Conservation (phyloP, 1,140 invertebrate species). For the Melanaphis sacchari region DNA sequence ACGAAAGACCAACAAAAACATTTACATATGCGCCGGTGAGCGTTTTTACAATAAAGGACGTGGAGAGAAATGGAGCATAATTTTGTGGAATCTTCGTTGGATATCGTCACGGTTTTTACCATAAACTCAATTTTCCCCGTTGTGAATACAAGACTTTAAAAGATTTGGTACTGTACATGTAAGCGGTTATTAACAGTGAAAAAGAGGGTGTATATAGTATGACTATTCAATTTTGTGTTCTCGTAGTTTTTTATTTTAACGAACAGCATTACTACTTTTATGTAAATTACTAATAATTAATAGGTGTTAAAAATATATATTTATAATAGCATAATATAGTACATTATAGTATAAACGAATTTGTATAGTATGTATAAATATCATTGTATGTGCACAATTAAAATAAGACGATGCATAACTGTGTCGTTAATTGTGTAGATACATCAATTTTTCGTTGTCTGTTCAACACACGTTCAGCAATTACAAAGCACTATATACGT, state of each 20-base stretch:
- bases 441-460: slow-evolving; percentile 10
- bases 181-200: background rate
- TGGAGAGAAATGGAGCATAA: background rate
- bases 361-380: background rate
- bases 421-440: background rate
- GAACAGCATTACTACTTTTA: background rate
- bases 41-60: background rate
- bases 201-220: background rate
- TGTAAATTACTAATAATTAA: background rate
- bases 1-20: background rate
- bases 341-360: background rate
- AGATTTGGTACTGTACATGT: background rate
- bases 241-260: background rate
- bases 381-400: background rate
- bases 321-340: background rate
- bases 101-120: background rate
- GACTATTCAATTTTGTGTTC: background rate
- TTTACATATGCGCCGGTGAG: slow-evolving; percentile 2
- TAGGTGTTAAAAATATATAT: background rate
- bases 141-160: slow-evolving; percentile 11
- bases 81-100: background rate
- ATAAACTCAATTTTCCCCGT: background rate
- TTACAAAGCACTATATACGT: background rate
- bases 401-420: background rate
- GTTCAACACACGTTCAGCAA: background rate